Base-by-base conservation (phyloP, 2,888 invertebrate species). In the Sarcophaga caerulescens region DNA sequence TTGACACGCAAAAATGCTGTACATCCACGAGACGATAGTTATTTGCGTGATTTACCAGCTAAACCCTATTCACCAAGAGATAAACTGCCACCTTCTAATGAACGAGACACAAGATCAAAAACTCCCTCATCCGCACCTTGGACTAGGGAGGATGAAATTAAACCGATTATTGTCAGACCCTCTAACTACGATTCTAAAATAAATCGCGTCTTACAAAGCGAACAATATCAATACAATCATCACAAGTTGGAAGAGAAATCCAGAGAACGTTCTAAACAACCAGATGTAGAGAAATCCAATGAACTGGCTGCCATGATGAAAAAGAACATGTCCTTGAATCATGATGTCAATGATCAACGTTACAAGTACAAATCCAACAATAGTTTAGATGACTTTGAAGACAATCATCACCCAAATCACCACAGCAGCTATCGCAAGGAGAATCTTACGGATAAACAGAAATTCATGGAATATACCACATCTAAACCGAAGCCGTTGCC, bases 401-500 rank as follows among this genome's bases (percentile, higher is more conserved):
- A 93, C 47, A 91, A 92, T 5, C 92, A 92, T 81, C 90, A 89
- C 62, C 88, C 79, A 12, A n/a, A 85, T 3, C 84, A 84, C 25
- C 85, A 88, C 21, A 88, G 88, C 19, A 88, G 88, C 60, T 92
- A 92, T 68, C 92, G 91, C 86, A 92, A 93, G 75, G 92, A 93
- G 85, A 93, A 93, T 87, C 90, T 93, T 47, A 93, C 93, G 3
- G 93, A 93, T 77, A 93, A 92, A 84, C 93, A 93, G 44, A 93
- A 93, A 81, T 93, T 92, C 87, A 90, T 92, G 87, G 93, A 93
- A 78, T 93, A 92, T 82, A 90, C 90, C 4, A 88, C 90, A 8
- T 90, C 91, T 66, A 92, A 92, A 87, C 88, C 91, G 23, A 90
- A 91, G 68, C 87, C 89, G 44, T 60, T 81, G 45, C 87, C 85